Percentiles rank a stretch among this genome's conserved stretches.
Conservation (phyloP, 2,888 invertebrate genomes). For the Andrena trimmerana region DNA sequence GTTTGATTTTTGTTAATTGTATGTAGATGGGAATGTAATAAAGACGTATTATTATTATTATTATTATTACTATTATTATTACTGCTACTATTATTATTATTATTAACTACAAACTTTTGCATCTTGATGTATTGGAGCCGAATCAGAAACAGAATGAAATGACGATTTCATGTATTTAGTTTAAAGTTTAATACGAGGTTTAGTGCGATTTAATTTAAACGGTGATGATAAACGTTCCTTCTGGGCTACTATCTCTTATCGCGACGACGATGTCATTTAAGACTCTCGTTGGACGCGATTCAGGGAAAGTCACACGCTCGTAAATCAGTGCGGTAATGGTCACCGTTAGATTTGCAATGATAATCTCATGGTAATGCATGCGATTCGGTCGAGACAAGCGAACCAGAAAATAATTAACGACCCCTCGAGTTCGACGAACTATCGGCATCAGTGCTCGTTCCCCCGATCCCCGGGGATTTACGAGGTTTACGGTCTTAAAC, state of each 20-base stretch:
- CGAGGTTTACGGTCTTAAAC: slow-evolving; percentile 53
- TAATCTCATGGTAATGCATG: slow-evolving; percentile 75
- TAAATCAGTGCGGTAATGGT: slow-evolving; percentile 71
- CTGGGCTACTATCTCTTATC: background rate
- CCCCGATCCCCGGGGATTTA: slow-evolving; percentile 61
- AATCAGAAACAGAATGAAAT: background rate
- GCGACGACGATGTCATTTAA: slow-evolving; percentile 54
- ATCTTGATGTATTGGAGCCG: too few relatives aligned
- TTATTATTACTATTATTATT: too few relatives aligned
- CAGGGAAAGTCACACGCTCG: slow-evolving; percentile 73
- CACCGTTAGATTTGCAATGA: slow-evolving; percentile 77
- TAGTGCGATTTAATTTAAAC: slow-evolving; percentile 11
- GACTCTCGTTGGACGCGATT: slow-evolving; percentile 61
- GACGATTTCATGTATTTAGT: background rate
- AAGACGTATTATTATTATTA: too few relatives aligned
- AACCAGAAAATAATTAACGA: slow-evolving; percentile 76
- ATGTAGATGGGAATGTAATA: too few relatives aligned
- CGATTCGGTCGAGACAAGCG: slow-evolving; percentile 67
- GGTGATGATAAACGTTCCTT: slow-evolving; percentile 6
- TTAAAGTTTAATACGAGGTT: background rate
- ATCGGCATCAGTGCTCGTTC: slow-evolving; percentile 44
- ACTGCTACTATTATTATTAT: too few relatives aligned
- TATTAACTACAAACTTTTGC: too few relatives aligned
- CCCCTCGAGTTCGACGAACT: slow-evolving; percentile 57
- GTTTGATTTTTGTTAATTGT: too few relatives aligned